Base-by-base conservation (phyloP, 2,888 invertebrate species). In the Dioctria linearis region DNA sequence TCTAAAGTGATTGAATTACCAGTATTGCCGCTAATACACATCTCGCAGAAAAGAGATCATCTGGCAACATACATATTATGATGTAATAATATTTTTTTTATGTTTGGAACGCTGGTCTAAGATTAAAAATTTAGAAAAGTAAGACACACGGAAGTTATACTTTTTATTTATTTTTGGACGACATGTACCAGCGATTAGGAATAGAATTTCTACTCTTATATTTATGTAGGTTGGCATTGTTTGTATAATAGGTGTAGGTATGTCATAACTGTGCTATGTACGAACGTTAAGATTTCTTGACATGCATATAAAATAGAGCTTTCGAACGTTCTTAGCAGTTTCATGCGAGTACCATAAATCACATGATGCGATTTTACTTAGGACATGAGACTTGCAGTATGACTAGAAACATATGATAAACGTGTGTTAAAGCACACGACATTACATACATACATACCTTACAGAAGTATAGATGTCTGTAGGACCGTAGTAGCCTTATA, bases 231-330 rank as follows among this genome's bases (percentile, higher is more conserved):
- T 25, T 25, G 25, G 25, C 2, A 25, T 25, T 25, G 25, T 25
- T 25, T 0, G 25, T 25, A 25, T 25, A 25, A 25, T 25, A 25
- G 25, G 25, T 25, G 25, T n/a, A n/a, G n/a, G n/a, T 25, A 39
- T 51, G 13, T 49, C 39, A 43, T 49, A 71, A 49, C 49, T 49
- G 9, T 37, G 40, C 39, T 39, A 42, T 11, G 63, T 43, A 49
- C 61, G 49, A 76, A 9, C 49, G 49, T 39, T 63, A 76, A 76
- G 76, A 76, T 76, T 46, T 63, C 76, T 76, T 76, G 76, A 61
- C 63, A 63, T 76, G 76, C 76, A 76, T 61, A 63, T 76, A 76
- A 76, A 76, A 63, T 76, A 76, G 49, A 57, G 76, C 46, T 63
- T 43, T 63, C 49, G 49, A 49, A 25, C 39, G 76, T 49, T 76